A percentile compares a stretch with the other conserved stretches of the same genome.
These are phyloP conservation scores for Athripsodes cinereus DNA, from an alignment of 2,888 invertebrate species.

Conservation along the genomic window DNA sequence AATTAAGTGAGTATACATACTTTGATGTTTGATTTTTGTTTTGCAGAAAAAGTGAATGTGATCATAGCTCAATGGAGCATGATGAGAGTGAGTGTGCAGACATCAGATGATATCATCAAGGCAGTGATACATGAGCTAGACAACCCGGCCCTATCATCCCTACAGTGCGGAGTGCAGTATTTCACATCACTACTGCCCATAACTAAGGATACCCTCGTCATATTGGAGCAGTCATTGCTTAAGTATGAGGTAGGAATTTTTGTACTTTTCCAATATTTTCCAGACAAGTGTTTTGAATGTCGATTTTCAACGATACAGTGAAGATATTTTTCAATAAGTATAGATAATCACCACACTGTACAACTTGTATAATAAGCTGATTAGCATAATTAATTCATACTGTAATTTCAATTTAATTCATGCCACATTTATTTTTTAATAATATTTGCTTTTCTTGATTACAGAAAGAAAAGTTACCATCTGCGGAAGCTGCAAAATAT, in stretches of 20 bases:
- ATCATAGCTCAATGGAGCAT: conserved; percentile 16
- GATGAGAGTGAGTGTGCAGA: conserved; percentile 19
- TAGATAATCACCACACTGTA: too few species aligned
- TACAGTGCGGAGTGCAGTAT: conserved; percentile 60
- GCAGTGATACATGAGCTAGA: conserved; percentile 55
- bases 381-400: too few species aligned
- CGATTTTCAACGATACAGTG: too few species aligned
- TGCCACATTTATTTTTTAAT: too few species aligned
- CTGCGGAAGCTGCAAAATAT: conserved; percentile 31
- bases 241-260: conserved; percentile 15
- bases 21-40: too few species aligned
- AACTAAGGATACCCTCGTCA: conserved; percentile 36
- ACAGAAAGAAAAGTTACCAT: conserved; percentile 33
- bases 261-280: too few species aligned
- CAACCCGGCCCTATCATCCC: conserved; percentile 59
- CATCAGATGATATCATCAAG: conserved; percentile 45
- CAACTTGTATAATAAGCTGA: too few species aligned
- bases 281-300: too few species aligned
- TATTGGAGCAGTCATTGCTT: conserved; percentile 32
- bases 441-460: conserved; percentile 11
- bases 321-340: too few species aligned
- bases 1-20: too few species aligned
- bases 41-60: conserved; percentile 22
- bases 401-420: too few species aligned
- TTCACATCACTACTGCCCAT: conserved; percentile 44